phyloP scores from a whole-genome alignment of 2,113 vertebrate species.

The Vulpes lagopus region DNA sequence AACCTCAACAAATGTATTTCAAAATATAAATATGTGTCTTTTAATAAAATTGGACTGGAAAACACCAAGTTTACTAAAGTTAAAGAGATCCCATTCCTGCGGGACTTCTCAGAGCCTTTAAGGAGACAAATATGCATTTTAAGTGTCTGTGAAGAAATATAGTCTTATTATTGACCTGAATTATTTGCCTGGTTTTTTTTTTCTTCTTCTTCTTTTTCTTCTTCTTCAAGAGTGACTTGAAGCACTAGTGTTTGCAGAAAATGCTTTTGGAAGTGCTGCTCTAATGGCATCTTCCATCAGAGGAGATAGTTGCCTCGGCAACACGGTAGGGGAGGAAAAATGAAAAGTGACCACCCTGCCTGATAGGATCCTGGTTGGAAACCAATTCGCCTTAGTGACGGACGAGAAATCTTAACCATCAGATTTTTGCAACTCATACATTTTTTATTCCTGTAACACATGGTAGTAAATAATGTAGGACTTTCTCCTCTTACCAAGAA shows the following conservation, averaged over 20 bases:
- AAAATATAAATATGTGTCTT: not conserved
- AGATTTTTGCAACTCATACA: slow-evolving; percentile 72
- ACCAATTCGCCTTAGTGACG: slow-evolving; percentile 49
- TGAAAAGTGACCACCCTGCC: slow-evolving; percentile 75
- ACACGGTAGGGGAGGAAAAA: slow-evolving; percentile 49
- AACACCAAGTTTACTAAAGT: slow-evolving; percentile 20
- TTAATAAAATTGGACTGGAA: not conserved
- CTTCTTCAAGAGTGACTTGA: not conserved
- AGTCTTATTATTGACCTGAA: not conserved
- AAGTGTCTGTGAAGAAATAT: not conserved
- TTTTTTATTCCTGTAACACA: slow-evolving; percentile 79
- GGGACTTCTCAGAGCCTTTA: not conserved
- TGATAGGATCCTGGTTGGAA: slow-evolving; percentile 66
- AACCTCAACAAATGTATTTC: not conserved
- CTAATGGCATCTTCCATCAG: slow-evolving; percentile 70
- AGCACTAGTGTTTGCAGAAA: slow-evolving; percentile 24
- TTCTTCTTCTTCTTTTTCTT: not conserved
- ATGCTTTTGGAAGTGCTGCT: slow-evolving; percentile 1
- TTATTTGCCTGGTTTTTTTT: not conserved
- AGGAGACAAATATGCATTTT: not conserved
- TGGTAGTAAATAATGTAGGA: slow-evolving; percentile 78
- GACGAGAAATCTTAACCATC: slow-evolving; percentile 69
- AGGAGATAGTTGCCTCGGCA: slow-evolving; percentile 63
- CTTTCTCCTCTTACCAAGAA: slow-evolving; percentile 62
- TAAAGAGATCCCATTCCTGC: not conserved